These are phyloP conservation scores for Parnassius orleans DNA, from an alignment of 2,888 invertebrate species.

Conservation along the genomic window DNA sequence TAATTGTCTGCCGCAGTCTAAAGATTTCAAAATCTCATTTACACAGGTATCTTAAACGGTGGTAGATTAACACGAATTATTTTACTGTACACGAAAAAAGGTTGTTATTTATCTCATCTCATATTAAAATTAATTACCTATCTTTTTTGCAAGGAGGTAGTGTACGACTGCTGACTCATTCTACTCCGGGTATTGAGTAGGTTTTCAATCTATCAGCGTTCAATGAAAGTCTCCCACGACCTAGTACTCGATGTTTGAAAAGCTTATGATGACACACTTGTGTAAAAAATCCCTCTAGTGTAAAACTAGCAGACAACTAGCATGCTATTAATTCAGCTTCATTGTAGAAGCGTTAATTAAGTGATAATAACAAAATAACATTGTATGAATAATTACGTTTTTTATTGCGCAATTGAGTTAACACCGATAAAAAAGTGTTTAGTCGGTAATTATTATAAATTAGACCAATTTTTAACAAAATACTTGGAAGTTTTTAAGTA, in stretches of 20 bases:
- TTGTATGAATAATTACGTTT: constrained; percentile 9
- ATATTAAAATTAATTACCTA: too few species aligned
- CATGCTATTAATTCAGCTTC: constrained; percentile 4
- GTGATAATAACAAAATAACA: constrained; percentile 14
- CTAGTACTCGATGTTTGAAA: constrained; percentile 6
- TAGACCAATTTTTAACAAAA: not conserved
- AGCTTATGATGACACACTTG: constrained; percentile 16
- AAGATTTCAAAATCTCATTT: too few species aligned
- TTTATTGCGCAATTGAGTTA: not conserved
- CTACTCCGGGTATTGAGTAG: constrained; percentile 3
- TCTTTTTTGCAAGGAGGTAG: too few species aligned
- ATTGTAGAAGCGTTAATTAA: constrained; percentile 15
- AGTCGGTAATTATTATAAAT: too few species aligned
- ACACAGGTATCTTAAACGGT: too few species aligned
- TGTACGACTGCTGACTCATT: not conserved
- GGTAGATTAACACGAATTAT: too few species aligned
- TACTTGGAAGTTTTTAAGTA: not conserved
- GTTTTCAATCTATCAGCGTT: constrained; percentile 11
- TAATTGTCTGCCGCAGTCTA: not conserved
- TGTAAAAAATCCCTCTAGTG: not conserved
- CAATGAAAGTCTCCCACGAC: constrained; percentile 12
- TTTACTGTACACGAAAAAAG: too few species aligned
- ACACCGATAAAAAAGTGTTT: not conserved
- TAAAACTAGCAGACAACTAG: not conserved
- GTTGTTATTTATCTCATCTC: too few species aligned